Conservation (phyloP, 2,797 vertebrate species). For the Anguilla megastoma region DNA sequence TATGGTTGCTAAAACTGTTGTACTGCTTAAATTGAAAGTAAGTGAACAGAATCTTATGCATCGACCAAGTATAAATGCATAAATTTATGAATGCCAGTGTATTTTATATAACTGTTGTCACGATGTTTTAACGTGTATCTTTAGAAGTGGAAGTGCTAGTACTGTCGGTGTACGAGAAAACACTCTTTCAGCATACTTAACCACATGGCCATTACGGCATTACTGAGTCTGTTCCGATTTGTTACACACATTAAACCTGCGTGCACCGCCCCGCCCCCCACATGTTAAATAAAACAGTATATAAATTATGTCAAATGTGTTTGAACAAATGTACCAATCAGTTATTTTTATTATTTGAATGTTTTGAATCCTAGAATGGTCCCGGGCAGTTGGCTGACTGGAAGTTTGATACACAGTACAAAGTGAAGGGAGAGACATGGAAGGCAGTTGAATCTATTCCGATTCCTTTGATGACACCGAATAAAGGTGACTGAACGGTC, state of each 20-base stretch:
- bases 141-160: not conserved
- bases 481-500: conserved; percentile 48
- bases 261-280: too few species aligned
- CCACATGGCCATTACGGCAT: not conserved
- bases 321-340: not conserved
- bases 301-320: not conserved
- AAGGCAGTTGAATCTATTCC: conserved; percentile 54
- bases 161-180: not conserved
- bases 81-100: too few species aligned
- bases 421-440: conserved; percentile 61
- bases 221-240: not conserved
- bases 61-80: too few species aligned
- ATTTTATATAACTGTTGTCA: not conserved
- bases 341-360: not conserved
- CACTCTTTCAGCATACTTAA: not conserved
- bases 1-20: too few species aligned
- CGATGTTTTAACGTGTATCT: not conserved
- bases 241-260: too few species aligned
- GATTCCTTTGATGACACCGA: conserved; percentile 63
- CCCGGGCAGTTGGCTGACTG: conserved; percentile 35
- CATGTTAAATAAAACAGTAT: too few species aligned
- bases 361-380: conserved; percentile 42
- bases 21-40: too few species aligned
- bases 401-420: conserved; percentile 57
- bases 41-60: too few species aligned